Evolutionary conservation across 2,113 vertebrate species (phyloP).

Genomic region (Corapipo altera): DNA sequence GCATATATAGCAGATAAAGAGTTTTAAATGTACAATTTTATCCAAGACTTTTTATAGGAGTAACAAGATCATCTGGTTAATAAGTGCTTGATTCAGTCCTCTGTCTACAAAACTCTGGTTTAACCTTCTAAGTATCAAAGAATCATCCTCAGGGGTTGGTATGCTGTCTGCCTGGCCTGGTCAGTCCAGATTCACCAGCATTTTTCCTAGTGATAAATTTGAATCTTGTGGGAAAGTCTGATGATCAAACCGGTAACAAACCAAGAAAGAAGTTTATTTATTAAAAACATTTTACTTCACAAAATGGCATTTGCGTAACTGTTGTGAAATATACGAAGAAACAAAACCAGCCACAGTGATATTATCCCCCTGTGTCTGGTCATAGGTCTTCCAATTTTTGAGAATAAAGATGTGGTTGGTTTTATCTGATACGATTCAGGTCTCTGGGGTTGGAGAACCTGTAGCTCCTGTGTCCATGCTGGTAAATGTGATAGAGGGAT

Average conservation of each 20-base stretch:
- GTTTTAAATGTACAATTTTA: constrained; percentile 40
- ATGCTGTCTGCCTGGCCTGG: neutral
- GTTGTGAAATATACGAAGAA: neutral
- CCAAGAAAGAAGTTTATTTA: neutral
- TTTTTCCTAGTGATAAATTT: neutral
- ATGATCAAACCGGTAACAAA: neutral
- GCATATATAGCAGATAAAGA: constrained; percentile 38
- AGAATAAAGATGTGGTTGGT: neutral
- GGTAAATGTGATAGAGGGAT: fast-evolving
- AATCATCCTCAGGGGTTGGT: neutral
- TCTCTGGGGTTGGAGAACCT: neutral
- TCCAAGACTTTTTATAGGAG: constrained; percentile 27
- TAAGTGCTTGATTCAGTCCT: neutral
- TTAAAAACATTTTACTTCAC: neutral
- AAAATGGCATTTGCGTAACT: neutral
- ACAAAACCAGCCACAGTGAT: neutral
- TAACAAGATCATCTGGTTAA: constrained; percentile 53
- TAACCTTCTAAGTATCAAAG: neutral
- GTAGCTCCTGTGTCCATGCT: neutral
- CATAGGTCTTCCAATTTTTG: neutral
- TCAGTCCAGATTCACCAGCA: neutral
- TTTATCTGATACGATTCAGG: neutral
- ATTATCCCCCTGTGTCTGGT: neutral
- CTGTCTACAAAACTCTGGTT: neutral
- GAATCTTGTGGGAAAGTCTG: neutral